A percentile compares a stretch with the other conserved stretches of the same genome.
These are phyloP conservation scores for Temnothorax unifasciatus DNA, from an alignment of 2,888 invertebrate genomes.

Conservation along the genomic window DNA sequence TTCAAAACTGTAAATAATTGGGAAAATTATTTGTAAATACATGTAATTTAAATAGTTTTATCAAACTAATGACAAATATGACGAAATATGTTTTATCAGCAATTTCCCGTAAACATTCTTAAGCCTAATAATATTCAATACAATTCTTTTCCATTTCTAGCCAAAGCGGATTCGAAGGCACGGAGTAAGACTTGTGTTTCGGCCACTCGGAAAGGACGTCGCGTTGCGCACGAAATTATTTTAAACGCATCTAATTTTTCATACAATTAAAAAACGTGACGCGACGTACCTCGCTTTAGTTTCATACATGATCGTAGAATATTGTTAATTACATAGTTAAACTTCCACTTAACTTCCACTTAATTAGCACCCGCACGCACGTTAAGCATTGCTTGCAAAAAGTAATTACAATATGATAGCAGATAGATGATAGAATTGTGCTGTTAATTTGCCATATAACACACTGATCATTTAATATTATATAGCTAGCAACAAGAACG, in stretches of 20 bases:
- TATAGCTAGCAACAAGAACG: constrained; percentile 21
- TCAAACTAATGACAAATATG: background rate
- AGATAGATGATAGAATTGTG: constrained; percentile 30
- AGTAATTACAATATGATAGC: constrained; percentile 12
- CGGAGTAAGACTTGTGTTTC: constrained; percentile 81
- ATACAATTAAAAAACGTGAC: constrained; percentile 6
- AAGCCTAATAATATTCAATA: constrained; percentile 37
- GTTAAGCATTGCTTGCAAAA: constrained; percentile 60
- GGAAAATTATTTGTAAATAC: constrained; percentile 3
- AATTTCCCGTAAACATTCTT: background rate
- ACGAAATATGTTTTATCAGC: background rate
- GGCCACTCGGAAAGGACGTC: constrained; percentile 68
- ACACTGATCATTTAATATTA: constrained; percentile 14
- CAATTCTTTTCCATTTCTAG: constrained; percentile 77
- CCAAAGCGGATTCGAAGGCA: constrained; percentile 85
- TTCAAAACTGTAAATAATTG: constrained; percentile 7
- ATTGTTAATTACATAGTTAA: constrained; percentile 1
- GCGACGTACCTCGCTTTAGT: constrained; percentile 28
- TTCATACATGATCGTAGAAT: constrained; percentile 23
- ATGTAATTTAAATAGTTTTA: constrained; percentile 5
- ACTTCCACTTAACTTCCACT: constrained; percentile 13
- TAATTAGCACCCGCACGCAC: constrained; percentile 64
- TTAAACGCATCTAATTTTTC: constrained; percentile 1
- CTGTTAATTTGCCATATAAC: background rate
- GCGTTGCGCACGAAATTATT: constrained; percentile 49